Conservation (phyloP, 1,140 invertebrate species). For the Eriocheir sinensis region DNA sequence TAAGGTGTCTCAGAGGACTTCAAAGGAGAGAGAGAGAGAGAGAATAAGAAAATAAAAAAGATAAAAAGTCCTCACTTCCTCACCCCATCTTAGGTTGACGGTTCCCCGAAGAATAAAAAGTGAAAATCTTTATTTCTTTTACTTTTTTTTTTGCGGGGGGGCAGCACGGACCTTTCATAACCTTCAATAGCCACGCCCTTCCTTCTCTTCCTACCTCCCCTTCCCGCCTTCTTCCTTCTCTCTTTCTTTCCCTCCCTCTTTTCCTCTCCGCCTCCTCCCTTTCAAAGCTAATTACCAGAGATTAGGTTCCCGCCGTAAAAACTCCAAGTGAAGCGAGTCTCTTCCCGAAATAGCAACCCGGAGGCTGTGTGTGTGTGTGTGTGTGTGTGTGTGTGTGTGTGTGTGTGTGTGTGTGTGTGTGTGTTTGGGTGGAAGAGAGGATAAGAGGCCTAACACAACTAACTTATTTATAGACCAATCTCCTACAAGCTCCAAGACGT, state of each 20-base stretch:
- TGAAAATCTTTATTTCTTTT: background rate
- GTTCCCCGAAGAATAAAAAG: background rate
- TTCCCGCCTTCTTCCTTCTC: background rate
- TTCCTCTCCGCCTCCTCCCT: background rate
- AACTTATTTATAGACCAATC: background rate
- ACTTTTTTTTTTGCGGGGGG: background rate
- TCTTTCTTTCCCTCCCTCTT: background rate
- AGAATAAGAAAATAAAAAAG: too few relatives aligned
- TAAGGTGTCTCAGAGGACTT: too few relatives aligned
- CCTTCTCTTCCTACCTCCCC: background rate
- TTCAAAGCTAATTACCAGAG: background rate
- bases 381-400: conserved; percentile 22
- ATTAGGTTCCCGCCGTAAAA: background rate
- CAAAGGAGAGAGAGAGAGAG: too few relatives aligned
- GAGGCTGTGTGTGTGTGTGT: background rate
- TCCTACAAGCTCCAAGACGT: background rate
- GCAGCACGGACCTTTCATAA: background rate
- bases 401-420: conserved; percentile 2
- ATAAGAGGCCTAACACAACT: background rate
- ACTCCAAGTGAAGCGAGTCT: background rate
- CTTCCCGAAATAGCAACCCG: background rate
- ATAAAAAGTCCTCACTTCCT: too few relatives aligned
- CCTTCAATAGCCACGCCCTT: background rate
- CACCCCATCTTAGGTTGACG: background rate
- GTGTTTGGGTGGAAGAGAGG: background rate